Conservation (phyloP, 2,797 vertebrate species). For the Hemitrygon akajei region DNA sequence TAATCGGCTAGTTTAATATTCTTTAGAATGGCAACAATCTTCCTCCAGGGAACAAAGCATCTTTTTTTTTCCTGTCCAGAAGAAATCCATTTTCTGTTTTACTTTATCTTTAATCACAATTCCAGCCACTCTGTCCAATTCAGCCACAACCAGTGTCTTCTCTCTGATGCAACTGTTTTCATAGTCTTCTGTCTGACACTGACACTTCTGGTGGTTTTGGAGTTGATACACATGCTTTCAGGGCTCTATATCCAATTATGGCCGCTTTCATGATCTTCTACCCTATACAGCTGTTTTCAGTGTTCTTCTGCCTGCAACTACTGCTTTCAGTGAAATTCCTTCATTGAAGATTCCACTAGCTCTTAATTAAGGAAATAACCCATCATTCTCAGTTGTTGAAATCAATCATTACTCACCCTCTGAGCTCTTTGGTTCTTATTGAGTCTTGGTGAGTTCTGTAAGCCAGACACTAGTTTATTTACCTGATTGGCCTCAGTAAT, state of each 20-base stretch:
- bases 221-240: too few species aligned
- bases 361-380: conserved; percentile 19
- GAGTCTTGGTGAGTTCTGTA: neutral
- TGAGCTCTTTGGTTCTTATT: conserved; percentile 11
- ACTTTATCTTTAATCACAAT: neutral
- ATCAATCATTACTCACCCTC: conserved; percentile 28
- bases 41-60: neutral
- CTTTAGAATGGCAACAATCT: neutral
- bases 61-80: neutral
- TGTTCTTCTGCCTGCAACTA: neutral
- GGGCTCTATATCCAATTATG: too few species aligned
- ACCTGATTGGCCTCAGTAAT: conserved; percentile 20
- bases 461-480: conserved; percentile 19
- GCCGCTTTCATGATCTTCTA: too few species aligned
- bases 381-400: neutral
- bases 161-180: too few species aligned
- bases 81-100: neutral
- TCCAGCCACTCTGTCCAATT: neutral
- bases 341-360: neutral
- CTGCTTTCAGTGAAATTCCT: neutral
- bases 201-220: too few species aligned
- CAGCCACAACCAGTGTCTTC: too few species aligned
- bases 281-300: neutral
- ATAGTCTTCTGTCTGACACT: too few species aligned
- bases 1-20: neutral